Percentiles rank a stretch among this genome's conserved stretches.
phyloP scores from a whole-genome alignment of 2,888 invertebrate species.

The Abscondita cerata region DNA sequence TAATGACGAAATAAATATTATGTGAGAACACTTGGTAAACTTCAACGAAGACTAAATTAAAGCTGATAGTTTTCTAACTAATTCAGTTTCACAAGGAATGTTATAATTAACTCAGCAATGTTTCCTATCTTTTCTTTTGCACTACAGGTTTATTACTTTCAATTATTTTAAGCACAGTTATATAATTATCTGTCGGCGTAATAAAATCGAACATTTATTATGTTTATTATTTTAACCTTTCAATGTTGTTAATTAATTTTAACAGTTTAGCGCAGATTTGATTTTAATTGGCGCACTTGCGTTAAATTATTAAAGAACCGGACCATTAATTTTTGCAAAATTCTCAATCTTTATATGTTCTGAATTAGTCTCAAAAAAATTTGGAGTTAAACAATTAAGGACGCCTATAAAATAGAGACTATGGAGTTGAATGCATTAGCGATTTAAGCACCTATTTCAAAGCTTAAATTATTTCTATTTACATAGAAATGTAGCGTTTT shows the following conservation, averaged over 20 bases:
- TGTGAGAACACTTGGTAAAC: neutral
- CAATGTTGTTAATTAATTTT: neutral
- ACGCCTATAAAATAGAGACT: no score
- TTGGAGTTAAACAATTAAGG: no score
- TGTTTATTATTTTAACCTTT: constrained; percentile 7
- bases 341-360: no score
- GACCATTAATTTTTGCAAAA: no score
- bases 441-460: no score
- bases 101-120: constrained; percentile 3
- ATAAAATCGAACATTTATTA: constrained; percentile 4
- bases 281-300: no score
- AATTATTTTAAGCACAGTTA: constrained; percentile 9
- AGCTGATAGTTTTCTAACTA: constrained; percentile 8
- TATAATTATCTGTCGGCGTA: neutral
- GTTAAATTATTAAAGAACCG: no score
- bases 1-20: no score
- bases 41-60: constrained; percentile 8
- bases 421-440: no score
- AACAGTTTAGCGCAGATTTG: neutral
- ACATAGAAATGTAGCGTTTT: constrained; percentile 1
- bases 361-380: no score
- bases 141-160: neutral
- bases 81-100: constrained; percentile 13
- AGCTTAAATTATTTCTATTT: no score
- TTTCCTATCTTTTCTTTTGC: neutral